Percentiles rank a stretch among this genome's conserved stretches.
Conservation (phyloP, 2,888 invertebrate genomes). For the Lochmaea capreae region DNA sequence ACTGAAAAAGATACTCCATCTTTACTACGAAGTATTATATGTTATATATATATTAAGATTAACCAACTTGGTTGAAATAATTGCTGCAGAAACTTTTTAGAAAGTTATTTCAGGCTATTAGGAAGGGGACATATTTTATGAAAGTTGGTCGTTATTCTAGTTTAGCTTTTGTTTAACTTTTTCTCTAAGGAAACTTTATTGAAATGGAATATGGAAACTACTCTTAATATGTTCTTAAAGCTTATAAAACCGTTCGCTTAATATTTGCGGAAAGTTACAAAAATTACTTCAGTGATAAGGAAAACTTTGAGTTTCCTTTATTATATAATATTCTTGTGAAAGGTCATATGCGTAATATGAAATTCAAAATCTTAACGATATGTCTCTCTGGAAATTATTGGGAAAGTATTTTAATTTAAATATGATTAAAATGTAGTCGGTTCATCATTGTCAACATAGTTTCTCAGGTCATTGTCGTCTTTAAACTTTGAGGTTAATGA, state of each 20-base stretch:
- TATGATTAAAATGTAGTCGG: too few species aligned
- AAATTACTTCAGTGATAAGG: neutral
- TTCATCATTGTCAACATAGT: too few species aligned
- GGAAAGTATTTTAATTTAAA: too few species aligned
- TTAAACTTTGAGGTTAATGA: too few species aligned
- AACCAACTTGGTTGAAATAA: neutral
- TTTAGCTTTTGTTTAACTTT: neutral
- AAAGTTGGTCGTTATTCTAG: neutral
- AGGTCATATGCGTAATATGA: too few species aligned
- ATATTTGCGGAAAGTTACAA: neutral
- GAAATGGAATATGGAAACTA: neutral
- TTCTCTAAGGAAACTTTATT: neutral
- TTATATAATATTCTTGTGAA: too few species aligned
- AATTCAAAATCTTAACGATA: too few species aligned
- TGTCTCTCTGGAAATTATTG: too few species aligned
- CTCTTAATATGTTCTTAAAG: neutral
- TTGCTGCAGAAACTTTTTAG: neutral
- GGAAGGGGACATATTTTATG: neutral
- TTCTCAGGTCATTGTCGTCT: too few species aligned
- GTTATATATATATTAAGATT: neutral
- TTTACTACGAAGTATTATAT: too few species aligned
- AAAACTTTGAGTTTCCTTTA: neutral
- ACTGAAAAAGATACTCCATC: too few species aligned
- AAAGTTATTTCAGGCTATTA: slow-evolving; percentile 7
- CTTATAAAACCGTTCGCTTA: neutral